Base-by-base conservation (phyloP, 2,888 invertebrate species). In the Coenonympha arcania region DNA sequence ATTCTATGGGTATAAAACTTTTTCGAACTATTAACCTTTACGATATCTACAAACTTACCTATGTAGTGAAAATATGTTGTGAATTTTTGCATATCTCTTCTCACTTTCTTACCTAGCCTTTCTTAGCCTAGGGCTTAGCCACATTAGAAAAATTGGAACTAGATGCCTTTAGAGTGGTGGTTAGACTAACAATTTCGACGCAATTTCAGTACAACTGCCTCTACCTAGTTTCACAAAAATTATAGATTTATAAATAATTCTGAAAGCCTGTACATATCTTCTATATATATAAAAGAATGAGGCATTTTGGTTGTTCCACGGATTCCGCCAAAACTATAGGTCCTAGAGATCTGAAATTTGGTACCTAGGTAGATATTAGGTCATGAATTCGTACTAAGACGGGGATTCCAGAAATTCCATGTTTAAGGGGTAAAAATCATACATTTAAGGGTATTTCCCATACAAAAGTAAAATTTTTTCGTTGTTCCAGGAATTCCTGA, bases 41-140 rank as follows among this genome's bases (percentile, higher is more conserved):
- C n/a, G 2, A 30, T 20, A 34, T 15, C 24, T 44, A 44, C 33
- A 11, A 22, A 34, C 20, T 15, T 33, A 45, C 46, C 15, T 52
- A 46, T 50, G 34, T 49, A 56, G 40, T 65, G 61, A 58, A 69
- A 69, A 68, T 69, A 76, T 63, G 76, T 82, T 83, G 79, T 80
- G 79, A 81, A 64, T 56, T 76, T 73, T 77, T 76, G 79, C 83
- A 83, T 83, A 83, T 83, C 81, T 79, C 67, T 76, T 73, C 66
- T 72, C 68, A 67, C 66, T 36, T 16, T 69, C 64, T 73, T 58
- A 61, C 60, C n/a, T n/a, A n/a, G n/a, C n/a, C n/a, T n/a, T n/a
- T n/a, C n/a, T n/a, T 69, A 70, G 76, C n/a, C n/a, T 69, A 70
- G 76, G 76, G 77, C 79, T 78, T 82, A 80, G 83, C 76, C 76